Percentiles rank a stretch among this genome's conserved stretches.
Evolutionary conservation across 92 coral and sea anemone species (phyloP).

Genomic region (Desmophyllum pertusum): DNA sequence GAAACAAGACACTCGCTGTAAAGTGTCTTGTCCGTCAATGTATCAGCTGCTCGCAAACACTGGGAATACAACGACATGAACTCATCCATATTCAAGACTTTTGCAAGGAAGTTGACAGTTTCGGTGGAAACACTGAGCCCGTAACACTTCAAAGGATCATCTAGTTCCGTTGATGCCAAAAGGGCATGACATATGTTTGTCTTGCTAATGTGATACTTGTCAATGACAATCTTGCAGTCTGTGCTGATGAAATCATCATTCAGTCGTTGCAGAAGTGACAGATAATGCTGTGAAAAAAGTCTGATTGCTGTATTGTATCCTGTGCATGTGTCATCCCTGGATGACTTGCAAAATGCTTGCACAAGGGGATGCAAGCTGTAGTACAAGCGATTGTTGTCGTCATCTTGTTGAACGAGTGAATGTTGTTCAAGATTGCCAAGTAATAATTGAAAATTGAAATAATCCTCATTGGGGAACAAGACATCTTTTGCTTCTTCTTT

Average conservation of each 20-base stretch:
- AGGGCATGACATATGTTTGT: conserved; percentile 75
- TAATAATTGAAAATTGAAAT: conserved; percentile 4
- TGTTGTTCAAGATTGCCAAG: conserved; percentile 33
- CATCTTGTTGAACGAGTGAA: conserved; percentile 65
- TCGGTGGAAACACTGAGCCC: conserved; percentile 74
- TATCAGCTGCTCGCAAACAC: conserved; percentile 34
- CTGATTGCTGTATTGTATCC: conserved; percentile 62
- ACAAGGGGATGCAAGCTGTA: conserved; percentile 81
- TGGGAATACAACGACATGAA: conserved; percentile 50
- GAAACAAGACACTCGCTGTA: conserved; percentile 74
- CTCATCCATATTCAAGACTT: conserved; percentile 70
- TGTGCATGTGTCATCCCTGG: conserved; percentile 23
- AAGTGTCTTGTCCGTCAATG: conserved; percentile 32
- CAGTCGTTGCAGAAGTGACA: conserved; percentile 45
- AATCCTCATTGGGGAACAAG: conserved; percentile 36
- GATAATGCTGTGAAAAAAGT: conserved; percentile 50
- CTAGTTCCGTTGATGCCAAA: conserved; percentile 31
- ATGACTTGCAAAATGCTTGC: conserved; percentile 64
- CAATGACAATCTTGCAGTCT: conserved; percentile 62
- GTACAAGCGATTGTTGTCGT: background rate
- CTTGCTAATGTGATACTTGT: conserved; percentile 49
- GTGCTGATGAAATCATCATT: conserved; percentile 61
- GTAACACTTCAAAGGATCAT: conserved; percentile 9
- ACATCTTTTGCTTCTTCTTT: conserved; percentile 47
- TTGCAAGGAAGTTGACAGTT: conserved; percentile 76